Evolutionary conservation across 1,140 invertebrate genomes (phyloP).

Genomic region (Pseudomyrmex sp.): DNA sequence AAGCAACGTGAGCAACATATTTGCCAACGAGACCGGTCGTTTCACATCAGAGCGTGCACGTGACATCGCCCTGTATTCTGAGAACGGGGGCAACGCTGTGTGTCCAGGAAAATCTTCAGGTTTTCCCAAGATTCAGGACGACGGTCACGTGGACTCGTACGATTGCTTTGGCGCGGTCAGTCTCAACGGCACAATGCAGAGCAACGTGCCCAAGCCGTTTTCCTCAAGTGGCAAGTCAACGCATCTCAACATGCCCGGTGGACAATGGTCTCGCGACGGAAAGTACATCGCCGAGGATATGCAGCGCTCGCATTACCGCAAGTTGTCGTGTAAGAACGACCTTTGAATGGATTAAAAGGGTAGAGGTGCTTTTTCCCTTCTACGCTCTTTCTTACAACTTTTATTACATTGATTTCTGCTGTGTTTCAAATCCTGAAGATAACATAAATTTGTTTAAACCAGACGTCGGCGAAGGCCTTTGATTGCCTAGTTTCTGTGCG

Average conservation of each 20-base stretch:
- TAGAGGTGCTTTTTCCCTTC: slow-evolving; percentile 42
- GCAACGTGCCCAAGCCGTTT: slow-evolving; percentile 90
- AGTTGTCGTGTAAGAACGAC: slow-evolving; percentile 47
- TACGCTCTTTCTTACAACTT: neutral
- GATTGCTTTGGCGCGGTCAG: slow-evolving; percentile 89
- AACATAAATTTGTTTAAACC: neutral
- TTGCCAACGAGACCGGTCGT: slow-evolving; percentile 85
- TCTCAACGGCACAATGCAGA: slow-evolving; percentile 90
- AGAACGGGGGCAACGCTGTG: slow-evolving; percentile 9
- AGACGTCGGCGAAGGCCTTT: no score
- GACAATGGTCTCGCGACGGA: slow-evolving; percentile 88
- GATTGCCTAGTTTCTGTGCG: no score
- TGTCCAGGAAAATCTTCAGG: neutral
- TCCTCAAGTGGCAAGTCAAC: slow-evolving; percentile 86
- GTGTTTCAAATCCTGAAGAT: slow-evolving; percentile 7
- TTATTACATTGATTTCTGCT: neutral
- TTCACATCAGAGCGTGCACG: slow-evolving; percentile 87
- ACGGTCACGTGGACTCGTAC: slow-evolving; percentile 88
- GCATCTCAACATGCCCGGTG: slow-evolving; percentile 90
- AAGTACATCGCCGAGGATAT: slow-evolving; percentile 90
- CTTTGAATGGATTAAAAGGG: slow-evolving; percentile 38
- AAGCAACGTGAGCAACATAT: slow-evolving; percentile 82
- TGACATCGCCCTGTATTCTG: slow-evolving; percentile 86
- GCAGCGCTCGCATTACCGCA: slow-evolving; percentile 86
- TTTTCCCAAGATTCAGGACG: slow-evolving; percentile 71